Base-by-base conservation (phyloP, 2,113 vertebrate species). In the Recurvirostra avosetta region DNA sequence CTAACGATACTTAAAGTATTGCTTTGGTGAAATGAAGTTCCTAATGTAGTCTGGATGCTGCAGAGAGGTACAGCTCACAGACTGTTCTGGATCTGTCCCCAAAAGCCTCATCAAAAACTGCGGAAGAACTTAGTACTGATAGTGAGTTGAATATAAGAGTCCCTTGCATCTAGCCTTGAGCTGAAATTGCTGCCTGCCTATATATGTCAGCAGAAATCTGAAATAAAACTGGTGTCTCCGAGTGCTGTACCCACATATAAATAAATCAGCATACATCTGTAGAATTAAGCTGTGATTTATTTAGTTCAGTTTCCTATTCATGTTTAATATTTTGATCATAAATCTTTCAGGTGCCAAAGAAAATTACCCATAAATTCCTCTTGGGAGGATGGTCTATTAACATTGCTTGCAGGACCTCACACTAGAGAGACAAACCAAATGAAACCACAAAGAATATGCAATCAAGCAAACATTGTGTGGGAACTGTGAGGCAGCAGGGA, bases 271-370 rank as follows among this genome's bases (percentile, higher is more conserved):
- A 82, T 40, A 76, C n/a, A 86, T 63, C 55, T 94, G 38, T 83
- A 75, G 41, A 87, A 94, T 91, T 91, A 56, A 85, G 12, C 15
- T 76, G 66, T 63, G 29, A 79, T 85, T 94, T 96, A 79, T 90
- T 94, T 94, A 85, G 29, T 81, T 89, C 63, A n/a, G n/a, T 88
- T 97, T 92, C 68, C 53, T 86, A 53, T 89, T 96, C 41, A 40
- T 55, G 53, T 87, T 94, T 97, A 95, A 63, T 94, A 91, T 88
- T 96, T 96, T 94, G 53, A 72, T 70, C 58, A 91, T 95, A 94
- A 92, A 92, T 93, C 74, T 96, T 96, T 88, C 84, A 86, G 74
- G 47, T 91, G 61, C 59, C 74, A 91, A 91, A 95, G 58, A 96
- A 91, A 92, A 94, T 96, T 86, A 91, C 32, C 40, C 32, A 86